A percentile compares a stretch with the other conserved stretches of the same genome.
phyloP scores from a whole-genome alignment of 1,140 invertebrate species.

The Apolygus lucorum region DNA sequence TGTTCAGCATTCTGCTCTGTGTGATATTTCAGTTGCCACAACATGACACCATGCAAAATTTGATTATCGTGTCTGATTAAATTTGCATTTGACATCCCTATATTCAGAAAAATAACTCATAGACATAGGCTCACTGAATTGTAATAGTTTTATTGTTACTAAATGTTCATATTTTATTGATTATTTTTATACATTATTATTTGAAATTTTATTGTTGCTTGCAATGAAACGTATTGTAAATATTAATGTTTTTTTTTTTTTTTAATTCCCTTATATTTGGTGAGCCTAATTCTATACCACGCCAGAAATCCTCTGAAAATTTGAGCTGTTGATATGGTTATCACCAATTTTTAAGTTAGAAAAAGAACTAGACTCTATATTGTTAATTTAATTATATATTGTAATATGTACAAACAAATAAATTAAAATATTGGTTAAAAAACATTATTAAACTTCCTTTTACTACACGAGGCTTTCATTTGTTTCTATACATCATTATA shows the following conservation, averaged over 20 bases:
- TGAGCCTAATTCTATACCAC: not conserved
- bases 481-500: not conserved
- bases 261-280: not conserved
- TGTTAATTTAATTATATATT: constrained; percentile 29
- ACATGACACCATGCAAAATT: constrained; percentile 14
- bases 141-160: not conserved
- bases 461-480: constrained; percentile 1
- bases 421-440: constrained; percentile 24
- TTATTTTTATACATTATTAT: not conserved
- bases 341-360: constrained; percentile 1
- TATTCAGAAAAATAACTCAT: not conserved
- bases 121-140: not conserved
- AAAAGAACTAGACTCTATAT: constrained; percentile 25
- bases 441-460: constrained; percentile 11
- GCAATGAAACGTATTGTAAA: not conserved
- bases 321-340: constrained; percentile 9
- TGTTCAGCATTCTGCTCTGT: constrained; percentile 9
- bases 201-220: not conserved
- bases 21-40: constrained; percentile 25
- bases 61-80: not conserved
- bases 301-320: not conserved
- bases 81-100: not conserved
- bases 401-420: constrained; percentile 29
- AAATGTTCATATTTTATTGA: not conserved
- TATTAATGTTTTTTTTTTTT: too few relatives aligned